phyloP scores from a whole-genome alignment of 1,140 invertebrate genomes.

The Asobara japonica region DNA sequence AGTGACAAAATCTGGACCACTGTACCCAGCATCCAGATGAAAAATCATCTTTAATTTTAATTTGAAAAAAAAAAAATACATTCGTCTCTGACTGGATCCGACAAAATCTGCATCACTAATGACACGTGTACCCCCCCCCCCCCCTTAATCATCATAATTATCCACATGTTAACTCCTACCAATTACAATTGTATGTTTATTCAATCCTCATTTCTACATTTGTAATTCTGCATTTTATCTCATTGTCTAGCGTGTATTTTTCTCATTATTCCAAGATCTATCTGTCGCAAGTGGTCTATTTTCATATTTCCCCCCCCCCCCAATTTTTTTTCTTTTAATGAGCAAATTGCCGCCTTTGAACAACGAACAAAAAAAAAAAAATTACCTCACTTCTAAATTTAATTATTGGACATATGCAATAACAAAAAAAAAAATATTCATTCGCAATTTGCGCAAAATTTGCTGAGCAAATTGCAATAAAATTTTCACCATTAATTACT shows the following conservation, averaged over 20 bases:
- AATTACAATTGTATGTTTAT: background rate
- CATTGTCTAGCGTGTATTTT: background rate
- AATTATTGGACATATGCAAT: too few relatives aligned
- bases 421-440: too few relatives aligned
- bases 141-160: background rate
- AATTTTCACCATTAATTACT: too few relatives aligned
- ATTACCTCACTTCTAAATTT: too few relatives aligned
- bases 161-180: background rate
- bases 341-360: too few relatives aligned
- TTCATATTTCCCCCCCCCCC: background rate
- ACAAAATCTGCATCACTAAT: background rate
- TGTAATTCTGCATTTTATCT: background rate
- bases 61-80: too few relatives aligned
- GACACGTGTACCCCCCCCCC: background rate
- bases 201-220: background rate
- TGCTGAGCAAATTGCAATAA: too few relatives aligned
- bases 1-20: too few relatives aligned
- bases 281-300: background rate
- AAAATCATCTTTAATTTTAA: too few relatives aligned
- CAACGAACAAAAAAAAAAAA: too few relatives aligned
- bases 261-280: background rate
- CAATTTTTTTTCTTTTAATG: background rate
- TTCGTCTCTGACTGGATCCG: background rate
- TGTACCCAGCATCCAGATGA: too few relatives aligned
- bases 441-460: too few relatives aligned